Base-by-base conservation (phyloP, 1,140 invertebrate species). In the Eciton burchellii region DNA sequence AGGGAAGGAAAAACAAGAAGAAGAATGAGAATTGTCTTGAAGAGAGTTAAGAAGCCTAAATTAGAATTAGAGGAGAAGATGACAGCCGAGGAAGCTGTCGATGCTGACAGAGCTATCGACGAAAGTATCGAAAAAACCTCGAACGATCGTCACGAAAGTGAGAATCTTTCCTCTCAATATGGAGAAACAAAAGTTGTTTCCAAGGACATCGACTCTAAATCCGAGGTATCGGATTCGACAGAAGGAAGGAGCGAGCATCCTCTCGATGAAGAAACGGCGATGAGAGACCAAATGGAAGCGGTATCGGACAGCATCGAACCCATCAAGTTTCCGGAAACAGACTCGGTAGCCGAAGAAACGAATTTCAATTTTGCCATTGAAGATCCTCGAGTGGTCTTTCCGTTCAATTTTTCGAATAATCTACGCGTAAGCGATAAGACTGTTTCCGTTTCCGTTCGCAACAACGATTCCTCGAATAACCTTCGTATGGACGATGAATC, bases 1-100 rank as follows among this genome's bases (percentile, higher is more conserved):
- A 4, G n/a, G 8, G 29, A 62, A 11, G 16, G 14, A 14, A 29
- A 26, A 14, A 62, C 24, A 14, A 35, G 26, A 29, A 74, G 54
- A 70, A 57, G 16, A 81, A 73, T 49, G 47, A 49, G 26, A 52
- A 14, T 72, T 41, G 43, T 62, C n/a, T 29, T 62, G 16, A 74
- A 62, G n/a, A 74, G 35, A 35, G 6, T n/a, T n/a, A n/a, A 0
- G 26, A 62, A 49, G 29, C 26, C n/a, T 26, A 63, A 35, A 0
- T 21, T n/a, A 26, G 41, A 35, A 0, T 21, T n/a, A 26, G 41
- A 60, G 11, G 11, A 21, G n/a, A 9, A 43, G 2, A 62, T 29
- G 16, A 24, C 16, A 12, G 29, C 41, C 35, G 29, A 26, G 41
- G 57, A 57, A 16, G n/a, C 21, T n/a, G 41, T 19, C 11, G 49